Percentiles rank a stretch among this genome's conserved stretches.
Conservation (phyloP, 2,113 vertebrate species). For the Amblyornis subalaris region DNA sequence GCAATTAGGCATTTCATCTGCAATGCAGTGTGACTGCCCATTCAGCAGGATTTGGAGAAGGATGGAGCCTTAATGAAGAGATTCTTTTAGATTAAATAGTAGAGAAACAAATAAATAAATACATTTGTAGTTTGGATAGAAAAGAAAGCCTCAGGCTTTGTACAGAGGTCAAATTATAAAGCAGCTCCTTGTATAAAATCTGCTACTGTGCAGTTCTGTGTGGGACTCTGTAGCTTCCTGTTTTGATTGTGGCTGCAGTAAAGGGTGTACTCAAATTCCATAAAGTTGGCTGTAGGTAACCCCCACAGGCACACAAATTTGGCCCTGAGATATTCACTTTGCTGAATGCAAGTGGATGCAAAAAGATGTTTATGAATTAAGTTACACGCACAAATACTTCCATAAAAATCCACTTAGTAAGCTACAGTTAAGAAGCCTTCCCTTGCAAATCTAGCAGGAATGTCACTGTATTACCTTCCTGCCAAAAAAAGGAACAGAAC, state of each 20-base stretch:
- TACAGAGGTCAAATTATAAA: background rate
- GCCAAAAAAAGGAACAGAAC: background rate
- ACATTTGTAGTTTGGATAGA: background rate
- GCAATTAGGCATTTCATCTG: constrained; percentile 4
- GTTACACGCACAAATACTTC: background rate
- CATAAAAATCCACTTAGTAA: background rate
- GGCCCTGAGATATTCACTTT: background rate
- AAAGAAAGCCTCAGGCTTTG: background rate
- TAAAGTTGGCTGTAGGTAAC: background rate
- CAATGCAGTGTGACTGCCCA: background rate
- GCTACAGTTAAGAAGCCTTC: background rate
- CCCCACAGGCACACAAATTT: background rate
- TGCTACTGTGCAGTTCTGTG: background rate
- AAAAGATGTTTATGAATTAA: background rate
- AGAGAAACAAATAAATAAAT: background rate
- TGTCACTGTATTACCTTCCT: background rate
- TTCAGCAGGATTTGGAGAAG: constrained; percentile 3
- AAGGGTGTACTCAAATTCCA: background rate
- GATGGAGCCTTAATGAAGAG: background rate
- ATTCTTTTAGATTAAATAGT: background rate
- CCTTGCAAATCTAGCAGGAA: background rate
- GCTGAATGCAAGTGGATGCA: background rate
- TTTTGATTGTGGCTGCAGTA: background rate
- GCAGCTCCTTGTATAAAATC: background rate
- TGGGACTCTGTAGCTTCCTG: background rate